A percentile compares a stretch with the other conserved stretches of the same genome.
phyloP scores from a whole-genome alignment of 92 coral and sea anemone genomes.

The Epizoanthus scotinus region DNA sequence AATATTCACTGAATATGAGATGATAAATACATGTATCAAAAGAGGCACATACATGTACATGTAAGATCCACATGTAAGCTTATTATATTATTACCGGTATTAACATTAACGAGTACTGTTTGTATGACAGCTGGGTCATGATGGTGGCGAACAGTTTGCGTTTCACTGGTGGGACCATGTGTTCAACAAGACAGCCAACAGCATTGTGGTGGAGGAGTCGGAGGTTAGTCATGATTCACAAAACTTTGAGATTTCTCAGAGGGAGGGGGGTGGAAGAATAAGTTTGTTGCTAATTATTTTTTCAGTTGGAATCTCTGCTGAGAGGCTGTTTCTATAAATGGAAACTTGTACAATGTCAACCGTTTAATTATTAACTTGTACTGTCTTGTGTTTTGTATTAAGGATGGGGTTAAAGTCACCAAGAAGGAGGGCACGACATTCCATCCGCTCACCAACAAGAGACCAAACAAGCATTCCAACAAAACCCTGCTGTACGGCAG shows the following conservation, averaged over 20 bases:
- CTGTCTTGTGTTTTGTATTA: not conserved
- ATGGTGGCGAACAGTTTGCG: constrained; percentile 88
- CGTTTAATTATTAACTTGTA: not conserved
- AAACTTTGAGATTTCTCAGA: no score
- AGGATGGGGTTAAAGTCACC: constrained; percentile 82
- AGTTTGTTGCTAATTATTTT: no score
- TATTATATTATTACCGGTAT: no score
- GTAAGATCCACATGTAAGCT: no score
- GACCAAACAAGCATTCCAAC: constrained; percentile 73
- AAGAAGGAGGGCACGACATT: constrained; percentile 55
- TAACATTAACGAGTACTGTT: no score
- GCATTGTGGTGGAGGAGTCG: constrained; percentile 79
- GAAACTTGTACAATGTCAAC: not conserved
- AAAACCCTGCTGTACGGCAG: constrained; percentile 86
- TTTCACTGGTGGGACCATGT: constrained; percentile 99
- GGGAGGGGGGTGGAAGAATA: no score
- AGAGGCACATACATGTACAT: no score
- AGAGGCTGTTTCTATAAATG: not conserved
- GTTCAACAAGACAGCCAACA: constrained; percentile 92
- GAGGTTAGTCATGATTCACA: constrained; percentile 50
- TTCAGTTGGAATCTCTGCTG: no score
- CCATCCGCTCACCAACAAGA: constrained; percentile 69
- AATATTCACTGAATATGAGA: no score
- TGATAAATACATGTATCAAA: no score
- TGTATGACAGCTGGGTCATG: constrained; percentile 80